These are phyloP conservation scores for Adrianichthys oophorus DNA, from an alignment of 2,797 vertebrate genomes.

Conservation along the genomic window DNA sequence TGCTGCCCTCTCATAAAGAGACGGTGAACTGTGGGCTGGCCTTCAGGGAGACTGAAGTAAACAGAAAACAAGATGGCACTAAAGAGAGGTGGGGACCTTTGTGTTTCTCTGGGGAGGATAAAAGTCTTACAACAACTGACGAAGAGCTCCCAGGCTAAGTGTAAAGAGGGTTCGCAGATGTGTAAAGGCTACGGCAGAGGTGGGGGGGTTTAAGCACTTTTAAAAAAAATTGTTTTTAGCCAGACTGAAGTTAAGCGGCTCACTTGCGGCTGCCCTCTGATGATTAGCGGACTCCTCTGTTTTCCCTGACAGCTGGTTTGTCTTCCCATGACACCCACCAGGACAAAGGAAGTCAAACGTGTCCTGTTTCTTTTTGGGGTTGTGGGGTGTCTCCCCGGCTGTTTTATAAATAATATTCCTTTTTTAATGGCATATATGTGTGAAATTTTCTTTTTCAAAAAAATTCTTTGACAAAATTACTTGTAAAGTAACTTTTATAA, in stretches of 20 bases:
- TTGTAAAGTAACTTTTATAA: neutral
- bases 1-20: neutral
- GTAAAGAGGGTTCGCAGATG: constrained; percentile 28
- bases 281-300: constrained; percentile 53
- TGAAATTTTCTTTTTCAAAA: neutral
- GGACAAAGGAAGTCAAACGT: constrained; percentile 8
- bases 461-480: neutral
- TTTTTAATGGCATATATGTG: neutral
- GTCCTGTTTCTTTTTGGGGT: constrained; percentile 5
- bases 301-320: constrained; percentile 43
- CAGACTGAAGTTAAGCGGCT: constrained; percentile 1
- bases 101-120: neutral
- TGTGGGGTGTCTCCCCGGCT: constrained; percentile 2
- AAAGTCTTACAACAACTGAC: constrained; percentile 6
- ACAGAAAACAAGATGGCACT: constrained; percentile 13
- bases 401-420: neutral
- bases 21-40: neutral
- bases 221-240: too few species aligned
- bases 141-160: constrained; percentile 15
- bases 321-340: constrained; percentile 8
- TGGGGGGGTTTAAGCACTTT: constrained; percentile 40
- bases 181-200: constrained; percentile 10
- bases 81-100: neutral
- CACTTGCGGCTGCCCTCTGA: constrained; percentile 9
- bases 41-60: constrained; percentile 1